These are phyloP conservation scores for Eulemur macaco DNA, from an alignment of 2,113 vertebrate genomes.

Conservation along the genomic window DNA sequence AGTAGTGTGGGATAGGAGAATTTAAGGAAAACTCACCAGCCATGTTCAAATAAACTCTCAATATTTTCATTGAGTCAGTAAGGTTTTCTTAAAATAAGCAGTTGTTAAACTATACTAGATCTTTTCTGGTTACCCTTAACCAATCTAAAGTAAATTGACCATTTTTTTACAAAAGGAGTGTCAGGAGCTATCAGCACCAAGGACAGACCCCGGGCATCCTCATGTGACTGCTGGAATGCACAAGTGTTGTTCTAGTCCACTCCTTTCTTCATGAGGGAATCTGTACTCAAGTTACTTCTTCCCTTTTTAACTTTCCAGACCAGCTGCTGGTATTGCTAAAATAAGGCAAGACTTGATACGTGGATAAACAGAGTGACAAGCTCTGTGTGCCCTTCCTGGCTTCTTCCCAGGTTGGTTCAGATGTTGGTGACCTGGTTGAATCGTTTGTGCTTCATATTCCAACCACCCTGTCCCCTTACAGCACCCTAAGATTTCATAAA, in stretches of 20 bases:
- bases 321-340: not conserved
- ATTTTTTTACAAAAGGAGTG: not conserved
- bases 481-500: not conserved
- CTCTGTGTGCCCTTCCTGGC: not conserved
- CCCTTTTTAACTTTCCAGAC: not conserved
- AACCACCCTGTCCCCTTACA: not conserved
- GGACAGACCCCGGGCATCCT: not conserved
- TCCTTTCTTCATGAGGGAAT: not conserved
- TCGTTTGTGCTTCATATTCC: not conserved
- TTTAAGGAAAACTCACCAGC: not conserved
- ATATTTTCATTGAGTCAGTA: not conserved
- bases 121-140: not conserved
- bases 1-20: not conserved
- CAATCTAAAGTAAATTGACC: not conserved
- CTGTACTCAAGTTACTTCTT: not conserved
- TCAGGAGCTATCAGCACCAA: not conserved
- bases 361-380: not conserved
- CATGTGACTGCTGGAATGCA: fast-evolving
- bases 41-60: not conserved
- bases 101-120: not conserved
- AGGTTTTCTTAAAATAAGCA: not conserved
- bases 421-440: not conserved
- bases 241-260: not conserved
- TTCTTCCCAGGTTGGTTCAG: not conserved
- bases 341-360: not conserved